A percentile compares a stretch with the other conserved stretches of the same genome.
phyloP scores from a whole-genome alignment of 2,113 vertebrate genomes.

The Shinisaurus crocodilurus region DNA sequence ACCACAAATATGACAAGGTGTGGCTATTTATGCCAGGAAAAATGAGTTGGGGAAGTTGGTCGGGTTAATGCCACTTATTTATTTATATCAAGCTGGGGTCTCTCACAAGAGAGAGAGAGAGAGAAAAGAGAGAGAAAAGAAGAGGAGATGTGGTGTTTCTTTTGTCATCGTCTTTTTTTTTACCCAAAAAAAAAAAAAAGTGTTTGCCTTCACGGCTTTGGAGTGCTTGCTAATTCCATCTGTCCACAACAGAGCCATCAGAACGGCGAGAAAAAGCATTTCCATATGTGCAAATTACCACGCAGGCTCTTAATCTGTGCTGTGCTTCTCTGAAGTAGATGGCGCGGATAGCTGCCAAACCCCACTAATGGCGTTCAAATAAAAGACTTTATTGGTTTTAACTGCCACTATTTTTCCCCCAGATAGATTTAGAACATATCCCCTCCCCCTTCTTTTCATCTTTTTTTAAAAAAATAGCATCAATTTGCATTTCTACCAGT shows the following conservation, averaged over 20 bases:
- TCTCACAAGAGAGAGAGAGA: slow-evolving; percentile 30
- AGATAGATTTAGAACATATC: slow-evolving; percentile 22
- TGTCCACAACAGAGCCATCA: slow-evolving; percentile 96
- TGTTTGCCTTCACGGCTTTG: slow-evolving; percentile 97
- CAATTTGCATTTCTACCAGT: slow-evolving; percentile 50
- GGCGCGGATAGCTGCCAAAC: slow-evolving; percentile 83
- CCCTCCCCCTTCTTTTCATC: slow-evolving; percentile 37
- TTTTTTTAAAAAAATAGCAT: slow-evolving; percentile 50
- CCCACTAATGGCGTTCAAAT: slow-evolving; percentile 87
- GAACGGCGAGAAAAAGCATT: slow-evolving; percentile 92
- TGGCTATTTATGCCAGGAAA: slow-evolving; percentile 60
- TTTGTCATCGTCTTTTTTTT: slow-evolving; percentile 61
- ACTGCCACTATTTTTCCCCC: slow-evolving; percentile 60
- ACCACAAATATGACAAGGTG: slow-evolving; percentile 63
- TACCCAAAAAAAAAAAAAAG: slow-evolving; percentile 73
- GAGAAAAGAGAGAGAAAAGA: background rate
- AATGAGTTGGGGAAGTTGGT: slow-evolving; percentile 15
- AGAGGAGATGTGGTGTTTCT: slow-evolving; percentile 21
- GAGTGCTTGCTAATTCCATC: slow-evolving; percentile 97
- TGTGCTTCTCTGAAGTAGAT: slow-evolving; percentile 86
- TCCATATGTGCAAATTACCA: slow-evolving; percentile 99
- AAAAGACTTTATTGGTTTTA: slow-evolving; percentile 80
- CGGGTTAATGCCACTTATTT: slow-evolving; percentile 58
- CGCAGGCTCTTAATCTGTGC: slow-evolving; percentile 86
- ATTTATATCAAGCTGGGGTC: slow-evolving; percentile 61